Conservation (phyloP, 2,797 vertebrate species). For the Coregonus suidteri region DNA sequence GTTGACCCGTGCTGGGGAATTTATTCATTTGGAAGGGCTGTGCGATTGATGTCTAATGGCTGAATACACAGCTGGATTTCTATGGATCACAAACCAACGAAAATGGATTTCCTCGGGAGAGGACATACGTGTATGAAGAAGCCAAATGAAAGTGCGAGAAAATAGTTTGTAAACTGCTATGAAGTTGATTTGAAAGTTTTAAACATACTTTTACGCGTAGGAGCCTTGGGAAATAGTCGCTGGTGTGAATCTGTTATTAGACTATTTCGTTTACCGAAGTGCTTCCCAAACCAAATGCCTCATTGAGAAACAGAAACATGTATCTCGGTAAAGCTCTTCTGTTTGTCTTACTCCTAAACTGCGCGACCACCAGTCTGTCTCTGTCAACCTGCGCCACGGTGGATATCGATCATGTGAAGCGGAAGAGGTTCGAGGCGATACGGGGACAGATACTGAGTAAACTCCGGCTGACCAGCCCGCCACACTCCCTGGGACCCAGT, state of each 20-base stretch:
- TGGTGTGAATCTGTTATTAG: conserved; percentile 13
- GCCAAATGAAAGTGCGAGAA: background rate
- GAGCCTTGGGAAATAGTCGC: conserved; percentile 12
- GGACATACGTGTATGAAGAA: conserved; percentile 26
- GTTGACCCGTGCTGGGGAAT: conserved; percentile 14
- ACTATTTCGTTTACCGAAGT: background rate
- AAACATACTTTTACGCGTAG: background rate
- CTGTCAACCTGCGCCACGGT: conserved; percentile 90
- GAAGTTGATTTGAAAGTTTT: background rate
- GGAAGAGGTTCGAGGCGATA: conserved; percentile 90
- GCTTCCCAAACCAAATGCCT: conserved; percentile 47
- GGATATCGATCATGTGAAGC: conserved; percentile 89
- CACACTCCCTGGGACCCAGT: conserved; percentile 79
- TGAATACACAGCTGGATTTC: conserved; percentile 51
- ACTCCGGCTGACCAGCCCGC: conserved; percentile 86
- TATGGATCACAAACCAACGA: conserved; percentile 28
- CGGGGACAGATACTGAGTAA: conserved; percentile 92
- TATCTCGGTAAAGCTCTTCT: conserved; percentile 82
- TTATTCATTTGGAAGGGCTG: conserved; percentile 40
- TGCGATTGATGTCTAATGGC: conserved; percentile 53
- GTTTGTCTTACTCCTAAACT: conserved; percentile 83
- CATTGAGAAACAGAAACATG: conserved; percentile 74
- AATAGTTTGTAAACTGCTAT: background rate
- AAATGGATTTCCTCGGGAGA: conserved; percentile 38
- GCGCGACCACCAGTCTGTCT: conserved; percentile 81